These are phyloP conservation scores for Hesperophylax magnus DNA, from an alignment of 1,140 invertebrate genomes.

Conservation along the genomic window DNA sequence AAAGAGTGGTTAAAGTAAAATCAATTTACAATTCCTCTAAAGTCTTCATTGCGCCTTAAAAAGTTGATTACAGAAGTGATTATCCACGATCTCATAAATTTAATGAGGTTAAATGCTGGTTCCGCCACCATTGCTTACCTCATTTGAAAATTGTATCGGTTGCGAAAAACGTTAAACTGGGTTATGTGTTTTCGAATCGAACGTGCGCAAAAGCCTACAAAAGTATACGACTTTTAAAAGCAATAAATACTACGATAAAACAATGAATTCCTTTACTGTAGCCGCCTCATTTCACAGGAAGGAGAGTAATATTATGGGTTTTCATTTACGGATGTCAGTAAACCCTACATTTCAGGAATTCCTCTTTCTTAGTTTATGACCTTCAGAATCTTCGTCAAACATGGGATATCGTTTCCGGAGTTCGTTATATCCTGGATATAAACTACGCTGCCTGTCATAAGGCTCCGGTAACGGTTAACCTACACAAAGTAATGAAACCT, in stretches of 20 bases:
- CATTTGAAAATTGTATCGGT: too few relatives aligned
- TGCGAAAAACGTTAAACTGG: too few relatives aligned
- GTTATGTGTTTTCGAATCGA: too few relatives aligned
- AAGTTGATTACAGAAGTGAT: too few relatives aligned
- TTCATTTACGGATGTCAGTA: conserved; percentile 25
- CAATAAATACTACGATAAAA: too few relatives aligned
- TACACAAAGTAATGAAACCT: neutral
- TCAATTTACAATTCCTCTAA: neutral
- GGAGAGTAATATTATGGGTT: neutral
- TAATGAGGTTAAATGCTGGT: too few relatives aligned
- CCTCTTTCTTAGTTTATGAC: conserved; percentile 10
- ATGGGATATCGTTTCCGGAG: conserved; percentile 15
- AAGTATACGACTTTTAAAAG: too few relatives aligned
- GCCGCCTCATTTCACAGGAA: neutral
- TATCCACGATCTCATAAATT: too few relatives aligned
- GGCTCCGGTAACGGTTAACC: conserved; percentile 5
- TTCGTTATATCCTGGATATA: conserved; percentile 19
- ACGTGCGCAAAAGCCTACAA: too few relatives aligned
- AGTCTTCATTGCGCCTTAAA: too few relatives aligned
- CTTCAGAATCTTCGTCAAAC: conserved; percentile 5
- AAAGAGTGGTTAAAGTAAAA: neutral
- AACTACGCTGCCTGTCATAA: neutral
- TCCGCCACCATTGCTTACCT: too few relatives aligned
- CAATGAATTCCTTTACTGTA: neutral
- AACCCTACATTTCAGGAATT: neutral